phyloP scores from a whole-genome alignment of 2,113 vertebrate species.

The Narcine bancroftii region DNA sequence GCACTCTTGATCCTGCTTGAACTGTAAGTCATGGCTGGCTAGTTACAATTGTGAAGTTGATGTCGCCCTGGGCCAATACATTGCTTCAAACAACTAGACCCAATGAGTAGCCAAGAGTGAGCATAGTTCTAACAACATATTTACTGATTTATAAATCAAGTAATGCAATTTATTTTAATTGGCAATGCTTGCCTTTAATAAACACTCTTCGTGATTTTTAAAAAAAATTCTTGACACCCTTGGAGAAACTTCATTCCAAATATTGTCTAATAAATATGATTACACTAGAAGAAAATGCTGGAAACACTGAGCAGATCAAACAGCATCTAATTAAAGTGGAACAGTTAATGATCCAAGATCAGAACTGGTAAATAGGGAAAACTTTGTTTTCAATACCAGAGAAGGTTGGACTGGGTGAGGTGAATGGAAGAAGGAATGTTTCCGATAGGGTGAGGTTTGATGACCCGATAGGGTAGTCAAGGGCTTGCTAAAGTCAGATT shows the following conservation, averaged over 20 bases:
- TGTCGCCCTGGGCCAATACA: not conserved
- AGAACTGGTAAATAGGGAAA: too few relatives aligned
- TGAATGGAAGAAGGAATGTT: too few relatives aligned
- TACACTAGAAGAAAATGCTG: not conserved
- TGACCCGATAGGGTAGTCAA: too few relatives aligned
- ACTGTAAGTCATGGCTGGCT: not conserved
- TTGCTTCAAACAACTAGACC: not conserved
- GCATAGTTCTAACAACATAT: not conserved
- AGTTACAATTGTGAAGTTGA: not conserved
- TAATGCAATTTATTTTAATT: not conserved
- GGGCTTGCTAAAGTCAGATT: too few relatives aligned
- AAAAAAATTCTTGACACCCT: slow-evolving; percentile 7
- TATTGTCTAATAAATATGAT: not conserved
- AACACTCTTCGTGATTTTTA: not conserved
- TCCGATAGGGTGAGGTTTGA: too few relatives aligned
- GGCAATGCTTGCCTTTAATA: not conserved
- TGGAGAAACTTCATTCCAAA: not conserved
- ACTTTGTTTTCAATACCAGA: too few relatives aligned
- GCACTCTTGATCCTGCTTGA: not conserved
- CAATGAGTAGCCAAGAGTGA: not conserved
- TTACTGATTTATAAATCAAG: not conserved
- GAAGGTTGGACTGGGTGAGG: too few relatives aligned
- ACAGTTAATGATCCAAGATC: too few relatives aligned
- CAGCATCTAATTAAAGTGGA: too few relatives aligned
- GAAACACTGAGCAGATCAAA: too few relatives aligned